Conservation (phyloP, 37 sponge, comb jelly and placozoan species). For the Bolinopsis microptera region DNA sequence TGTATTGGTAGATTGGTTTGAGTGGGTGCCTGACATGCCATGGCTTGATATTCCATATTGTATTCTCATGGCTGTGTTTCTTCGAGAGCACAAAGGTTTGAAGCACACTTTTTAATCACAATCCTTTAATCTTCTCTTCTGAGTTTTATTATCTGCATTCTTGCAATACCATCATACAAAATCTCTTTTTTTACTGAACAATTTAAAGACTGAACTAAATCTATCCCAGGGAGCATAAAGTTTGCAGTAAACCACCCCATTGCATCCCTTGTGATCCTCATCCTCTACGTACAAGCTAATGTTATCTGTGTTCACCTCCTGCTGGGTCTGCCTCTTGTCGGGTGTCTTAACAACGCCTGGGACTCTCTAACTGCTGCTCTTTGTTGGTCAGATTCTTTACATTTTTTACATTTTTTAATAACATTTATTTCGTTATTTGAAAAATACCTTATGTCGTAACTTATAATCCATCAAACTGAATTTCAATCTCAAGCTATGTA, state of each 20-base stretch:
- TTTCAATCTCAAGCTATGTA: no score
- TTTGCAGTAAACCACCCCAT: constrained; percentile 44
- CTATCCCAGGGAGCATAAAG: constrained; percentile 30
- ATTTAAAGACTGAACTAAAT: no score
- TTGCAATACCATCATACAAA: no score
- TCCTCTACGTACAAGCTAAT: constrained; percentile 54
- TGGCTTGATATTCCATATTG: constrained; percentile 62
- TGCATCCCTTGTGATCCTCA: constrained; percentile 22
- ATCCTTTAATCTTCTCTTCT: not conserved
- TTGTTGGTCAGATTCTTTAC: no score
- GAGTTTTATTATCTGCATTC: not conserved
- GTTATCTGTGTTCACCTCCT: constrained; percentile 37
- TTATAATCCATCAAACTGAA: no score
- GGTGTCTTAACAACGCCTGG: not conserved
- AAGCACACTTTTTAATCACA: not conserved
- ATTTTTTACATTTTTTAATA: no score
- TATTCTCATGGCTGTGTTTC: constrained; percentile 55
- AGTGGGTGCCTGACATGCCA: not conserved
- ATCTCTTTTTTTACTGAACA: no score
- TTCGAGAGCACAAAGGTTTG: constrained; percentile 52
- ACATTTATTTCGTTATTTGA: no score
- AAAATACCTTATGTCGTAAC: no score
- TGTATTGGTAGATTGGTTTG: not conserved
- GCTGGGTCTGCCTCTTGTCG: constrained; percentile 15
- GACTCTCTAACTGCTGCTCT: constrained; percentile 7